phyloP scores from a whole-genome alignment of 2,797 vertebrate species.

The Danio tinwini region DNA sequence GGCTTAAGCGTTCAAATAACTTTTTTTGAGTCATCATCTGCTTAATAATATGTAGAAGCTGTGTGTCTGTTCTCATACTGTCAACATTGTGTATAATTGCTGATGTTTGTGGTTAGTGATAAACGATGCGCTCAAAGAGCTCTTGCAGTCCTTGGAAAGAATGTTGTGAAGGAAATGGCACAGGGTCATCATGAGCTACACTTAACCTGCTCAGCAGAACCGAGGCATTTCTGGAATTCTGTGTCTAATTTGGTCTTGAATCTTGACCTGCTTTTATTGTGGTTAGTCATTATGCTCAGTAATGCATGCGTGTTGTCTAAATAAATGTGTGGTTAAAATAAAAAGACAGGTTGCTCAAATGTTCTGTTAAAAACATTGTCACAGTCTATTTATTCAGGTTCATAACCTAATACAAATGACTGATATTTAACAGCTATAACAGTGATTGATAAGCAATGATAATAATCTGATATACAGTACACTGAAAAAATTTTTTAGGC shows the following conservation, averaged over 20 bases:
- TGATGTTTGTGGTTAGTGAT: not conserved
- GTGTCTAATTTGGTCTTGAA: not conserved
- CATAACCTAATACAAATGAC: too few species aligned
- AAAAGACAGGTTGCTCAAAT: not conserved
- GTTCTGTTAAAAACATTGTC: not conserved
- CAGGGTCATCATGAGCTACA: not conserved
- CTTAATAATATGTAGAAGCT: not conserved
- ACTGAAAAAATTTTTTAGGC: too few species aligned
- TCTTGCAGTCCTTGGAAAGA: not conserved
- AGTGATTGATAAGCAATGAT: too few species aligned
- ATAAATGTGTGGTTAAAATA: not conserved
- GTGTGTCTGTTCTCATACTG: not conserved
- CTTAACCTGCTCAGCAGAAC: not conserved
- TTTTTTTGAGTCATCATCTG: not conserved
- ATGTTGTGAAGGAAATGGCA: conserved; percentile 24
- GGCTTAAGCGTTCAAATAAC: not conserved
- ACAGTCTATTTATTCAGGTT: too few species aligned
- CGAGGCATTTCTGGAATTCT: not conserved
- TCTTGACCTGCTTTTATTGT: not conserved
- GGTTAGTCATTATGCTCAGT: not conserved
- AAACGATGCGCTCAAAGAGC: not conserved
- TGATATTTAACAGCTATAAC: too few species aligned
- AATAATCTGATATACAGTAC: too few species aligned
- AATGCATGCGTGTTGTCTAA: conserved; percentile 8
- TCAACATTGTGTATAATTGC: not conserved